These are phyloP conservation scores for Cantharis nigra DNA, from an alignment of 2,888 invertebrate species.

Conservation along the genomic window DNA sequence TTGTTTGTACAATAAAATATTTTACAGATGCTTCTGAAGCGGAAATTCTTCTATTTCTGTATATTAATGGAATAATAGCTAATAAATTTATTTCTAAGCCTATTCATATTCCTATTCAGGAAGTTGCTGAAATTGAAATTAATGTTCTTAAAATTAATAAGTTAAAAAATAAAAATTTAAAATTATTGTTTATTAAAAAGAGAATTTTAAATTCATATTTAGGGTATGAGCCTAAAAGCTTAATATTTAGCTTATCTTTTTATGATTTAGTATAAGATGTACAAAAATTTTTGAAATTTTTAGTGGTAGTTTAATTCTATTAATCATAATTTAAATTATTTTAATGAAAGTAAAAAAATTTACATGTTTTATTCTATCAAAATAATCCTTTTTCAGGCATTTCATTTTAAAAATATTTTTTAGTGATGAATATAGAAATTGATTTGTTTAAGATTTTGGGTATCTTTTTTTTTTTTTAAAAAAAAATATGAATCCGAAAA, in stretches of 20 bases:
- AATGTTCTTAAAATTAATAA: conserved; percentile 57
- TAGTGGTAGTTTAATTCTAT: conserved; percentile 66
- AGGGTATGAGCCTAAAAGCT: conserved; percentile 59
- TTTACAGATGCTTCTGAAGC: conserved; percentile 63
- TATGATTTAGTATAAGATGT: conserved; percentile 67
- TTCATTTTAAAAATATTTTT: conserved; percentile 30
- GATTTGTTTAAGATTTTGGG: not conserved
- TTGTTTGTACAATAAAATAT: conserved; percentile 65
- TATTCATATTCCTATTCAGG: conserved; percentile 62
- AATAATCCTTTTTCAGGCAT: conserved; percentile 66
- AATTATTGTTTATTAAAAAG: conserved; percentile 60
- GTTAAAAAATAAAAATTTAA: conserved; percentile 60
- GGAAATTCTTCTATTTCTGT: conserved; percentile 57
- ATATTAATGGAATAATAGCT: conserved; percentile 65
- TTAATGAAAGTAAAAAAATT: conserved; percentile 42
- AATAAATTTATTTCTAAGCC: conserved; percentile 68
- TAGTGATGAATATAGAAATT: too few relatives aligned
- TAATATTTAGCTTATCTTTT: conserved; percentile 61
- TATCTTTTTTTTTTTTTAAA: not conserved
- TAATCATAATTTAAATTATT: conserved; percentile 46
- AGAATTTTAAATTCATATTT: conserved; percentile 57
- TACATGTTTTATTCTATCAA: conserved; percentile 66
- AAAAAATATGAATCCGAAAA: too few relatives aligned
- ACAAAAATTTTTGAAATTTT: conserved; percentile 66
- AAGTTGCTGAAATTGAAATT: conserved; percentile 58